phyloP scores from a whole-genome alignment of 2,113 vertebrate genomes.

The Crotophaga sulcirostris region DNA sequence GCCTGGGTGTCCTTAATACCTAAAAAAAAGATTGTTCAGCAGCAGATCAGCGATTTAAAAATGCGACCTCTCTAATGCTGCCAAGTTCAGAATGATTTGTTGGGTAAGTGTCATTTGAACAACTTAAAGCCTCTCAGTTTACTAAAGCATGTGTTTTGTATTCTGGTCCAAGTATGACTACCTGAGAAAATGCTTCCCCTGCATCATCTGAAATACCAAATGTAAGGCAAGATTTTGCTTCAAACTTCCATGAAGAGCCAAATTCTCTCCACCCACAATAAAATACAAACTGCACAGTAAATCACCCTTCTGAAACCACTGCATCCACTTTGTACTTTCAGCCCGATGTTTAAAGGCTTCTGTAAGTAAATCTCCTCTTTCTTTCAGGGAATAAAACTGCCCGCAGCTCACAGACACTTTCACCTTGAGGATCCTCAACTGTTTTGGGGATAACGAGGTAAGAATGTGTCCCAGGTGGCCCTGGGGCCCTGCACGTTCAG shows the following conservation, averaged over 20 bases:
- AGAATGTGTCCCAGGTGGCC: background rate
- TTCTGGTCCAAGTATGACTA: slow-evolving; percentile 53
- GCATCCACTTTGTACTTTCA: background rate
- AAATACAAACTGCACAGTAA: slow-evolving; percentile 19
- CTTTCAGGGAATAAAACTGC: background rate
- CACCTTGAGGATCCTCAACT: slow-evolving; percentile 12
- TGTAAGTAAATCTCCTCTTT: background rate
- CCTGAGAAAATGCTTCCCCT: slow-evolving; percentile 34
- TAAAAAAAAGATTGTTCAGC: slow-evolving; percentile 12
- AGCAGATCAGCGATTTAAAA: slow-evolving; percentile 16
- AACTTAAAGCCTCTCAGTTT: slow-evolving; percentile 54
- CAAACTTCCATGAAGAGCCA: slow-evolving; percentile 9
- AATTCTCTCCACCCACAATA: background rate
- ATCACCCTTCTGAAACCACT: slow-evolving; percentile 21
- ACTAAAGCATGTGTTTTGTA: slow-evolving; percentile 61
- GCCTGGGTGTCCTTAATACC: background rate
- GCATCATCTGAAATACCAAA: slow-evolving; percentile 46
- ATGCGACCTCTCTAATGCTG: slow-evolving; percentile 45
- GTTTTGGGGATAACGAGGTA: background rate
- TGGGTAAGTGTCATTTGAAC: slow-evolving; percentile 38
- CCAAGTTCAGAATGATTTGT: slow-evolving; percentile 50
- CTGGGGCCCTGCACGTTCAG: background rate
- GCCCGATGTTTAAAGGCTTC: slow-evolving; percentile 9
- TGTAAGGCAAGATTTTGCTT: slow-evolving; percentile 36
- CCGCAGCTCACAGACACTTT: background rate